Evolutionary conservation across 2,888 invertebrate genomes (phyloP).

Genomic region (Troglohyphantes excavatus): DNA sequence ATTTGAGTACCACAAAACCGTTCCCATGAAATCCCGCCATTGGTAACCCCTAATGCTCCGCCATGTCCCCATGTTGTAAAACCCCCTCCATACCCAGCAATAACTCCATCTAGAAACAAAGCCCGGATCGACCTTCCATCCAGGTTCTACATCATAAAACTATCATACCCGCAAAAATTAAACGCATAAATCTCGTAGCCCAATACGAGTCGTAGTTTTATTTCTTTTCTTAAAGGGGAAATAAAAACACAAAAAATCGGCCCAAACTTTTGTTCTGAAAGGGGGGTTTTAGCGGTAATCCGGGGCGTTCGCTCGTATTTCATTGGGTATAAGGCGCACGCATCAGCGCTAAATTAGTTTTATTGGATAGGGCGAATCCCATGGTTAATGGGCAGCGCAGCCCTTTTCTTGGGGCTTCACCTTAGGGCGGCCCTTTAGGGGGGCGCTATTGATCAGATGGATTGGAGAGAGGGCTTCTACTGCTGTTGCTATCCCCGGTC

Average conservation of each 20-base stretch:
- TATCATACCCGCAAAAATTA: constrained; percentile 78
- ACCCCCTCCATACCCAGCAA: constrained; percentile 23
- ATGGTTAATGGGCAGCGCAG: constrained; percentile 71
- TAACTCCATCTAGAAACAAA: constrained; percentile 54
- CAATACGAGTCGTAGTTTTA: constrained; percentile 56
- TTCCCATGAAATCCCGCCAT: background rate
- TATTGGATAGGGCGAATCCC: constrained; percentile 75
- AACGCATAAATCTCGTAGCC: constrained; percentile 74
- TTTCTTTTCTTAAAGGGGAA: constrained; percentile 8
- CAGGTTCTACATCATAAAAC: constrained; percentile 72
- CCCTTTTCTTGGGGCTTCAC: constrained; percentile 47
- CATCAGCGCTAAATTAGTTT: constrained; percentile 77
- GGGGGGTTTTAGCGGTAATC: constrained; percentile 69
- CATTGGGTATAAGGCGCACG: constrained; percentile 75
- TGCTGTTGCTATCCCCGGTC: background rate
- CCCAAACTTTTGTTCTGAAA: constrained; percentile 34
- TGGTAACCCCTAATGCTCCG: background rate
- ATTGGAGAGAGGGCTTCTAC: background rate
- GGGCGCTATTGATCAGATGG: background rate
- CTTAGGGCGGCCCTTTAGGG: constrained; percentile 33
- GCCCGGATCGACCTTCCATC: constrained; percentile 5
- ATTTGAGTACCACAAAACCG: background rate
- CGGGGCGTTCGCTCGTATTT: constrained; percentile 63
- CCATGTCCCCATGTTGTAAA: constrained; percentile 23
- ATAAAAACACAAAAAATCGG: constrained; percentile 1